These are phyloP conservation scores for Hephaestus fuliginosus DNA, from an alignment of 2,797 vertebrate genomes.

Conservation along the genomic window DNA sequence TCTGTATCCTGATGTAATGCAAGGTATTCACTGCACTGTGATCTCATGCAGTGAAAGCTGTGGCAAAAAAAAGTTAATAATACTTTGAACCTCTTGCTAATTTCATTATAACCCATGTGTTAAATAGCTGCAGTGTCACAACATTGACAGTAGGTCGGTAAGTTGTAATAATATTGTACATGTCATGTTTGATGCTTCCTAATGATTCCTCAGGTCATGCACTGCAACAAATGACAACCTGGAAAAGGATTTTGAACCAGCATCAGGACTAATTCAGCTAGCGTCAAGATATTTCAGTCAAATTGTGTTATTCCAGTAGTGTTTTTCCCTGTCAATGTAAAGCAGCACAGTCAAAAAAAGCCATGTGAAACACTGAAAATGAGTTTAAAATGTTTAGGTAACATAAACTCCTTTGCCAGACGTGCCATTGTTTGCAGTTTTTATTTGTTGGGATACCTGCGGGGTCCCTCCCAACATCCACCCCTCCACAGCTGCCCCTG, in stretches of 20 bases:
- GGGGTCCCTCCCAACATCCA: constrained; percentile 51
- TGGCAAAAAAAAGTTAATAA: background rate
- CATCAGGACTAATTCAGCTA: too few species aligned
- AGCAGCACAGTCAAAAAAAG: background rate
- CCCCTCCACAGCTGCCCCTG: constrained; percentile 61
- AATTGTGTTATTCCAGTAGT: background rate
- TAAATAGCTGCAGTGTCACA: background rate
- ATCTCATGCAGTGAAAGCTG: background rate
- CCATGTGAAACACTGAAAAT: constrained; percentile 9
- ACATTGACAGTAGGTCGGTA: background rate
- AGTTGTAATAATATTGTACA: constrained; percentile 10
- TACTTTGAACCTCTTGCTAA: background rate
- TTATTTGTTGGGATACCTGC: constrained; percentile 45
- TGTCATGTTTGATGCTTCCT: constrained; percentile 54
- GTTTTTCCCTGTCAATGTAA: background rate
- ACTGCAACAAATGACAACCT: constrained; percentile 62
- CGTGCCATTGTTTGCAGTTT: constrained; percentile 63
- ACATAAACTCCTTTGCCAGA: constrained; percentile 51
- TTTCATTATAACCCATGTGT: background rate
- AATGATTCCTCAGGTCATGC: constrained; percentile 40
- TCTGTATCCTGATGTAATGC: background rate
- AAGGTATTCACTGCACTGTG: background rate
- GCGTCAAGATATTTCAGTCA: background rate
- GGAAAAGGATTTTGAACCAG: constrained; percentile 44
- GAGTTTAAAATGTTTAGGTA: background rate